Base-by-base conservation (phyloP, 2,113 vertebrate species). In the Osmerus eperlanus region DNA sequence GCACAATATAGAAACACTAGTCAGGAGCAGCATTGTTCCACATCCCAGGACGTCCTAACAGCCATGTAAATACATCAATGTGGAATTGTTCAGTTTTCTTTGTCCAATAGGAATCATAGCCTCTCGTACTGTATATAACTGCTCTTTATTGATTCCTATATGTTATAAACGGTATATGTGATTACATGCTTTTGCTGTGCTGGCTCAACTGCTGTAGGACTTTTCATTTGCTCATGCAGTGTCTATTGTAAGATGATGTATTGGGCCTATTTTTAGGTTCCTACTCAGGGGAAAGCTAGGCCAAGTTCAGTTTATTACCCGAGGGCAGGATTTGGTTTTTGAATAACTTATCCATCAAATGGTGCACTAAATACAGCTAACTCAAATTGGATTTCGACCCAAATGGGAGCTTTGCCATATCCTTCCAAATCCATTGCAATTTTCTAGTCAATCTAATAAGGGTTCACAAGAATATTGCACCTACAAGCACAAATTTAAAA, bases 161-260 rank as follows among this genome's bases (percentile, higher is more conserved):
- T 47, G 9, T 47, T 12, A 47, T 47, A 1, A 47, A 12, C 9
- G 1, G 5, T 47, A 68, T 52, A 76, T 60, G 60, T 29, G 21
- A 23, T 70, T 67, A 63, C 64, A 53, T 67, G 63, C 73, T 63
- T 47, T 69, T 76, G 55, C 59, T 66, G 53, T 21, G 19, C 32
- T 41, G 21, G 19, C 51, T 59, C 19, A 67, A 62, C 53, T 67
- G 41, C 65, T 65, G 23, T 61, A 55, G 56, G 68, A 66, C 21
- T 41, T 47, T 12, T 18, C 32, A 47, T 65, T 65, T 51, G 36
- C 36, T 21, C 4, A 8, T 4, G 4, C 65, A 23, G 13, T 23
- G 13, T 14, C 13, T 21, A 25, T n/a, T n/a, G 52, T 19, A 3
- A 52, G 47, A 67, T n/a, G 65, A 5, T 52, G 12, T 52, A 67